phyloP scores from a whole-genome alignment of 1,140 invertebrate species.

The Drosophila sechellia region DNA sequence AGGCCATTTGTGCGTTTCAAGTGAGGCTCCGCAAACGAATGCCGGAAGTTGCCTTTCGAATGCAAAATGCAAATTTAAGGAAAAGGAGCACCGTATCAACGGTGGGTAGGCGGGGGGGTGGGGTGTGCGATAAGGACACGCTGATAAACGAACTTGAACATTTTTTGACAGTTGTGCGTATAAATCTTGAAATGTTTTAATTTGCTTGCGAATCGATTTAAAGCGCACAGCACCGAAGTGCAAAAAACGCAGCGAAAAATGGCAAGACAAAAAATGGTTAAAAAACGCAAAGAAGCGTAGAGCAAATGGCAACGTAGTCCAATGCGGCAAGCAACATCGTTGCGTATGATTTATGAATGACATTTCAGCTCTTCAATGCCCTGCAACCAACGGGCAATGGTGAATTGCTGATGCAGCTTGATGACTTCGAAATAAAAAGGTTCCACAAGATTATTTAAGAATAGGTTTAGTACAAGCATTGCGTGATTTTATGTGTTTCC shows the following conservation, averaged over 20 bases:
- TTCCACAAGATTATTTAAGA: no score
- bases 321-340: constrained; percentile 63
- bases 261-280: constrained; percentile 18
- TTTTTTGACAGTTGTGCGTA: constrained; percentile 83
- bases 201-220: constrained; percentile 84
- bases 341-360: constrained; percentile 83
- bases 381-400: background rate
- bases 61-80: constrained; percentile 57
- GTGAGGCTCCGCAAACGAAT: constrained; percentile 59
- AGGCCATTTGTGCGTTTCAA: constrained; percentile 10
- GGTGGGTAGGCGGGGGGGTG: background rate
- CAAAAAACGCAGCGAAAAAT: constrained; percentile 27
- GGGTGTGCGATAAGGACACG: constrained; percentile 9
- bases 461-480: no score
- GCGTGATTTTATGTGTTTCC: background rate
- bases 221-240: constrained; percentile 27
- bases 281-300: constrained; percentile 43
- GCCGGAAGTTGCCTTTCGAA: constrained; percentile 70
- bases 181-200: constrained; percentile 85
- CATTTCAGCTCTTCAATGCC: constrained; percentile 64
- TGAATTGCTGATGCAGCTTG: background rate
- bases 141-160: constrained; percentile 76
- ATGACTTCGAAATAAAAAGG: background rate
- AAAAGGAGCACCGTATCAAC: constrained; percentile 8
- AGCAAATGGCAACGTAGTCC: constrained; percentile 61